A percentile compares a stretch with the other conserved stretches of the same genome.
phyloP scores from a whole-genome alignment of 2,888 invertebrate genomes.

The Chaetogeoica ovagalla region DNA sequence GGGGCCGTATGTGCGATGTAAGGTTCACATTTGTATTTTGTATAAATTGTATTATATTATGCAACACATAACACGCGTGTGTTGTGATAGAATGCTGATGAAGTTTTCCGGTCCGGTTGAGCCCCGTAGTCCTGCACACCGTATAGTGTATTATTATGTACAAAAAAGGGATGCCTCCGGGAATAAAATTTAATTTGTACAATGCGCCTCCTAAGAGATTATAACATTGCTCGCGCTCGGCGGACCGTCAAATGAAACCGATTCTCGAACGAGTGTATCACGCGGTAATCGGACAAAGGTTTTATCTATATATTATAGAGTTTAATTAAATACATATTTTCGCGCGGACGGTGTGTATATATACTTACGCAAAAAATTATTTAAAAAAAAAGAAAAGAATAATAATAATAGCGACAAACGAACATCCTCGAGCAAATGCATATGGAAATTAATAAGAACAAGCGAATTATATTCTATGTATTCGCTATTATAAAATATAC shows the following conservation, averaged over 20 bases:
- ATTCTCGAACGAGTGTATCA: constrained; percentile 37
- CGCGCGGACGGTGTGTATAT: too few species aligned
- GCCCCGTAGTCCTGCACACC: not conserved
- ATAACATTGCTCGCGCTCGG: constrained; percentile 41
- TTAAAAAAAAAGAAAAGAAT: too few species aligned
- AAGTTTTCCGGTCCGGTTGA: constrained; percentile 43
- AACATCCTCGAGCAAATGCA: too few species aligned
- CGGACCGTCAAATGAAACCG: constrained; percentile 49
- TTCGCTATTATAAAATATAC: too few species aligned
- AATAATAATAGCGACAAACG: too few species aligned
- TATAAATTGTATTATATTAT: not conserved
- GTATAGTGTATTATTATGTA: constrained; percentile 26
- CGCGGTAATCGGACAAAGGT: constrained; percentile 17
- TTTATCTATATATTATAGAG: constrained; percentile 27
- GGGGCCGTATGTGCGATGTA: not conserved
- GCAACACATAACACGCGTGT: not conserved
- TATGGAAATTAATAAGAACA: too few species aligned
- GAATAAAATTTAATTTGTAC: constrained; percentile 48
- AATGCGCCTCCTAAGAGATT: constrained; percentile 38
- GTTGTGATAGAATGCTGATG: constrained; percentile 32
- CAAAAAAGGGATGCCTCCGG: constrained; percentile 27
- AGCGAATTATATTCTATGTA: too few species aligned
- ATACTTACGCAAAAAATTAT: too few species aligned
- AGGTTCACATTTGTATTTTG: not conserved
- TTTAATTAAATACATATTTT: constrained; percentile 23